These are phyloP conservation scores for Lacerta viridis DNA, from an alignment of 2,797 vertebrate genomes.

Conservation along the genomic window DNA sequence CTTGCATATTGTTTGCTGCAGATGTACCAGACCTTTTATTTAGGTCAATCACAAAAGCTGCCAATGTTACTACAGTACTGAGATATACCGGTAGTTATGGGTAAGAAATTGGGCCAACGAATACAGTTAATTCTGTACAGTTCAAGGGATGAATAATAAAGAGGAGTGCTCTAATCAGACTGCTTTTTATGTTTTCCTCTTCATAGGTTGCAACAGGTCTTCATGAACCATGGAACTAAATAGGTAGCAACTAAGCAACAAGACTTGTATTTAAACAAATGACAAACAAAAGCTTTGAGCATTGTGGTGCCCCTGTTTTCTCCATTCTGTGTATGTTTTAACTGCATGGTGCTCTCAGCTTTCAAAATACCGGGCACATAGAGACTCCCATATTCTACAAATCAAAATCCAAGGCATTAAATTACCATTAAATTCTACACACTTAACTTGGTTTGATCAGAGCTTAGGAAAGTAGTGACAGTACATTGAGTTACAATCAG, in stretches of 20 bases:
- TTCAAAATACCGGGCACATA: neutral
- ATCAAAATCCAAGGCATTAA: neutral
- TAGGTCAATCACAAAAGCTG: slow-evolving; percentile 23
- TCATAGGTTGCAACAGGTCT: neutral
- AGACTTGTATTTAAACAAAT: neutral
- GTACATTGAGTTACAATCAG: neutral
- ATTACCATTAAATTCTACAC: neutral
- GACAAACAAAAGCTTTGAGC: neutral
- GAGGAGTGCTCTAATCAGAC: neutral
- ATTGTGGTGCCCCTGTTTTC: neutral
- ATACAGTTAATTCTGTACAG: neutral
- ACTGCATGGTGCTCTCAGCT: neutral
- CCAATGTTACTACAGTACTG: neutral
- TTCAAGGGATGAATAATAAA: neutral
- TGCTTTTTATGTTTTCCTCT: neutral
- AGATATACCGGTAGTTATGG: neutral
- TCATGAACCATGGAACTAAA: neutral
- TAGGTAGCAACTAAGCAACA: neutral
- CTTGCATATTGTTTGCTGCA: neutral
- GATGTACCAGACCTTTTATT: slow-evolving; percentile 19
- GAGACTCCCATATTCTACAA: neutral
- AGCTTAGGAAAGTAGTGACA: neutral
- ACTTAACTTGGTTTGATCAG: neutral
- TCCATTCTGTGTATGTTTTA: neutral
- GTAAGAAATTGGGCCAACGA: slow-evolving; percentile 19